Evolutionary conservation across 2,797 vertebrate genomes (phyloP), one percentile per base, ranked within the genome.

Genomic region (Uromys caudimaculatus): DNA sequence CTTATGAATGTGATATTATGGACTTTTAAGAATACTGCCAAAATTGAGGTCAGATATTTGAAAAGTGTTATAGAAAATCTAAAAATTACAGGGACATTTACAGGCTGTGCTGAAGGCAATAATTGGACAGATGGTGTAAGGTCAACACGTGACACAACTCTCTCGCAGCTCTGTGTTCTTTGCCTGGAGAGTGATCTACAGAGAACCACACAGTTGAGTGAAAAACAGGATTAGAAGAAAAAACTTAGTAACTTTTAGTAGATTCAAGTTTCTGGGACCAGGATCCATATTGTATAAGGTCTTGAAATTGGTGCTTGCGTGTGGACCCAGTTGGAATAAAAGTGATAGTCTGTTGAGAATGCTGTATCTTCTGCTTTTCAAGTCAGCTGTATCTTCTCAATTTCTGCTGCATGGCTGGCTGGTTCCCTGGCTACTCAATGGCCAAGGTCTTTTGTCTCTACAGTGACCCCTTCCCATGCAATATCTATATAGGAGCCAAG

Each of bases 61-160:
- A 94, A 87, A 88, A 91, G 64, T 93, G 75, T 71, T 91, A 13
- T 29, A 78, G 50, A 76, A 23, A 76, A 92, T 90, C 82, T 73
- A 96, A 93, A 95, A 95, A 75, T 71, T 86, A 29, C 73, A 84
- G 95, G 35, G 14, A 79, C 29, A 52, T 91, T 87, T 54, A 91
- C 38, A 79, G 82, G 32, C n/a, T 81, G 10, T 41, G 81, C 58
- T 88, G 41, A 85, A 47, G 27, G 73, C 47, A 92, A 23, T 79
- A 35, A 88, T 56, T 56, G 19, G 52, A 88, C 67, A 89, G 27
- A 77, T 85, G 83, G 75, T 13, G 23, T 32, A 19, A 85, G 67
- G 38, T n/a, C 69, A 79, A 62, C 41, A 47, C 32, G 12, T 23
- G 38, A 44, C 27, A n/a, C 16, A 35, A 23, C 41, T 91, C 16